Conservation (phyloP, 2,888 invertebrate genomes). For the Drosophila anceps region DNA sequence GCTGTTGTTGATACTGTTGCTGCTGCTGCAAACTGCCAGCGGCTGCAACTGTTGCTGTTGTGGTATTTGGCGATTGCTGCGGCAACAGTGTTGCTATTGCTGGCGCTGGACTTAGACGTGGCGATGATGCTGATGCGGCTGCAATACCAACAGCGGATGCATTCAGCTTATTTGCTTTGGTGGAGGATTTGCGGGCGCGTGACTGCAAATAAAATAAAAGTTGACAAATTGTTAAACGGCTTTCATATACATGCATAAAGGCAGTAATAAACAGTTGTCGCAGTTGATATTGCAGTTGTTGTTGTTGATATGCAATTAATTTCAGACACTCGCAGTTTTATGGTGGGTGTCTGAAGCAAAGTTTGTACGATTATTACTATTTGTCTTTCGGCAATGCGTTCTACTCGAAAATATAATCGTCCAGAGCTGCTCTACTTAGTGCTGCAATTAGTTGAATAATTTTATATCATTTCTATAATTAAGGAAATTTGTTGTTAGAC, state of each 20-base stretch:
- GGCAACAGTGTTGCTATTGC: slow-evolving; percentile 82
- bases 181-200: slow-evolving; percentile 83
- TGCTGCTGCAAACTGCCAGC: slow-evolving; percentile 59
- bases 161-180: slow-evolving; percentile 84
- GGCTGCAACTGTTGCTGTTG: slow-evolving; percentile 66
- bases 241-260: slow-evolving; percentile 16
- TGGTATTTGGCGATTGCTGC: slow-evolving; percentile 84
- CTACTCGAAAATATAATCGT: slow-evolving; percentile 18
- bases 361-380: slow-evolving; percentile 12
- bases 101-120: slow-evolving; percentile 83
- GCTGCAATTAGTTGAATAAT: slow-evolving; percentile 47
- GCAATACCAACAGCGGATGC: slow-evolving; percentile 72
- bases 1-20: slow-evolving; percentile 50
- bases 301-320: neutral
- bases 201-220: slow-evolving; percentile 65
- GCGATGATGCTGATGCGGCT: slow-evolving; percentile 81
- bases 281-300: neutral
- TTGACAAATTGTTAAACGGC: slow-evolving; percentile 23
- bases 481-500: slow-evolving; percentile 64
- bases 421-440: slow-evolving; percentile 25
- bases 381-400: slow-evolving; percentile 24
- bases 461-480: slow-evolving; percentile 57
- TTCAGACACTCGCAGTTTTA: slow-evolving; percentile 28
- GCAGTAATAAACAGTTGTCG: slow-evolving; percentile 32
- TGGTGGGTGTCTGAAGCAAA: slow-evolving; percentile 38